phyloP scores from a whole-genome alignment of 2,113 vertebrate species.

The Electrona antarctica region DNA sequence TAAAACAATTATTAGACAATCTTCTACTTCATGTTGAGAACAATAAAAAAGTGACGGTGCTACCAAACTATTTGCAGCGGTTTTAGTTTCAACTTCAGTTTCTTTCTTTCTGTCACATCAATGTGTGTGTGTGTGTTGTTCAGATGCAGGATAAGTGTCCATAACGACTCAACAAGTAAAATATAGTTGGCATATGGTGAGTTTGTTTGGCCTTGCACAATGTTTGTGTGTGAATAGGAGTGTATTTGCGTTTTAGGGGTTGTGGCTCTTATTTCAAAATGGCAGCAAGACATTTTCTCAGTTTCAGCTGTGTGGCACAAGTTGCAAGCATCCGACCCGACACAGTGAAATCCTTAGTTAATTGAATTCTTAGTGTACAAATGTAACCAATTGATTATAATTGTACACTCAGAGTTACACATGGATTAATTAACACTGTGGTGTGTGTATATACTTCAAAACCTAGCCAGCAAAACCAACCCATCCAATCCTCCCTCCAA shows the following conservation, averaged over 20 bases:
- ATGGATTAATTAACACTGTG: no score
- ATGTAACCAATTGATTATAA: no score
- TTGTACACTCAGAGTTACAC: no score
- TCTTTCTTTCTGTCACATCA: neutral
- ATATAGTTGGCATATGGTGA: neutral
- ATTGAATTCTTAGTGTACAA: no score
- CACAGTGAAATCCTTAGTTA: neutral
- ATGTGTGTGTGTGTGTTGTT: neutral
- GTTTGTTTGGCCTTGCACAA: conserved; percentile 22
- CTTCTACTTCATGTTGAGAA: conserved; percentile 25
- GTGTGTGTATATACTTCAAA: no score
- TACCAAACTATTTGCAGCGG: conserved; percentile 30
- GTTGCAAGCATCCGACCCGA: neutral
- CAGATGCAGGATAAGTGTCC: neutral
- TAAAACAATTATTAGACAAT: conserved; percentile 4
- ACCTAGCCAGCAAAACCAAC: neutral
- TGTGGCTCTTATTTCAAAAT: neutral
- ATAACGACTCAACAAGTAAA: neutral
- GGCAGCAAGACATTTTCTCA: conserved; percentile 25
- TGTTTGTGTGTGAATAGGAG: conserved; percentile 13
- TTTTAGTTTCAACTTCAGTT: neutral
- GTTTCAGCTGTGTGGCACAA: conserved; percentile 23
- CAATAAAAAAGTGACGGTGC: conserved; percentile 56
- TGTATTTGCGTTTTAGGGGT: conserved; percentile 4
- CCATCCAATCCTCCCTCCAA: conserved; percentile 3